phyloP scores from a whole-genome alignment of 92 coral and sea anemone genomes.

The Desmophyllum pertusum region DNA sequence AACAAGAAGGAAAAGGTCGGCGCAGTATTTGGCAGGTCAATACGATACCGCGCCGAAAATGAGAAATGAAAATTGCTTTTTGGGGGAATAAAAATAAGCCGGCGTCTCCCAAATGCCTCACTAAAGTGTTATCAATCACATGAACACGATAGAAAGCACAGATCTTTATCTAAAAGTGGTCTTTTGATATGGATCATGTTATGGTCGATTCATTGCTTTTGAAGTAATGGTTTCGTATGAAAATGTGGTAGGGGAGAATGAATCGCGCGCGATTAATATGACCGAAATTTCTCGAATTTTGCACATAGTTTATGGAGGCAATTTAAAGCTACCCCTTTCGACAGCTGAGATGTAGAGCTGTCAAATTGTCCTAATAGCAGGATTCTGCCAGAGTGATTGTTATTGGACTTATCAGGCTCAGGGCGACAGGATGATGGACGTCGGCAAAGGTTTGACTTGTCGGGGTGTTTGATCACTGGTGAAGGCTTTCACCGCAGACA shows the following conservation, averaged over 20 bases:
- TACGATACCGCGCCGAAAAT: conserved; percentile 60
- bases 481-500: conserved; percentile 59
- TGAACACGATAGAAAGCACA: conserved; percentile 51
- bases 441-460: conserved; percentile 55
- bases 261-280: conserved; percentile 27
- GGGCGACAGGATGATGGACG: conserved; percentile 77
- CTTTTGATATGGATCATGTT: conserved; percentile 33
- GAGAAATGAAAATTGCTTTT: conserved; percentile 86
- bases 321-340: conserved; percentile 72
- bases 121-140: conserved; percentile 44
- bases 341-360: conserved; percentile 70
- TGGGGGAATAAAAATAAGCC: conserved; percentile 43
- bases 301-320: conserved; percentile 65
- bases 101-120: conserved; percentile 43
- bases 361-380: conserved; percentile 74
- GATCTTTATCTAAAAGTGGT: conserved; percentile 52
- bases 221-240: background rate
- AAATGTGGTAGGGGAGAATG: conserved; percentile 17
- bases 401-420: conserved; percentile 56
- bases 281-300: conserved; percentile 73
- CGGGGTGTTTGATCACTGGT: conserved; percentile 60
- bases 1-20: conserved; percentile 53
- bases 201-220: background rate
- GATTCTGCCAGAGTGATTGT: conserved; percentile 58
- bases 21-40: conserved; percentile 69